Evolutionary conservation across 1,140 invertebrate genomes (phyloP), one percentile per base, ranked within the genome.

Genomic region (Drosophila sp.): DNA sequence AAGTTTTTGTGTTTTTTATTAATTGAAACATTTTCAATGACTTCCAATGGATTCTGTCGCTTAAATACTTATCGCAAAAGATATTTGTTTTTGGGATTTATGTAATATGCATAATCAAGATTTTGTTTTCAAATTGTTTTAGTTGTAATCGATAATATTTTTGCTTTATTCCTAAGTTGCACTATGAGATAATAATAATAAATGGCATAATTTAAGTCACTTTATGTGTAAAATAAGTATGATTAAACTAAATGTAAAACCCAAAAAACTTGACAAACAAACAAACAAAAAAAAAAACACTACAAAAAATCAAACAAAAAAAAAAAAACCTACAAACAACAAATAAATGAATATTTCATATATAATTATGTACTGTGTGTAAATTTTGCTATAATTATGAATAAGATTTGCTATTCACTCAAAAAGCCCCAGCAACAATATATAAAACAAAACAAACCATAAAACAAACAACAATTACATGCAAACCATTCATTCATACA

Each of bases 171-270:
- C 40, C 47, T 78, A 78, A 63, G 74, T 62, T 75, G 50, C 38
- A 64, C 30, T 61, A 65, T 55, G 8, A 60, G 30, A 78, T 72
- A 80, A 60, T 47, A 56, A 71, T 74, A 68, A 27, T 67, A 69
- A 33, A 84, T 64, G 67, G 76, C 75, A 85, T 82, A 70, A 70
- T 72, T 82, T 86, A 86, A 86, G 83, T 87, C 83, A 79, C 58
- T 62, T 62, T 77, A 77, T 69, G 72, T 82, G 67, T 85, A 72
- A 75, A 66, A 4, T 70, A 72, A 65, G 66, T 75, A 65, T 68
- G 70, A 69, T 72, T 25, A 62, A 60, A 50, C 7, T 66, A 79
- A 69, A 60, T 76, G 72, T 79, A 83, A 82, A 68, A 74, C 41
- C 70, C 72, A 54, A 56, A 38, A 76, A 76, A 69, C 41, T 58